phyloP scores from a whole-genome alignment of 2,113 vertebrate genomes.

The Catharus minimus region DNA sequence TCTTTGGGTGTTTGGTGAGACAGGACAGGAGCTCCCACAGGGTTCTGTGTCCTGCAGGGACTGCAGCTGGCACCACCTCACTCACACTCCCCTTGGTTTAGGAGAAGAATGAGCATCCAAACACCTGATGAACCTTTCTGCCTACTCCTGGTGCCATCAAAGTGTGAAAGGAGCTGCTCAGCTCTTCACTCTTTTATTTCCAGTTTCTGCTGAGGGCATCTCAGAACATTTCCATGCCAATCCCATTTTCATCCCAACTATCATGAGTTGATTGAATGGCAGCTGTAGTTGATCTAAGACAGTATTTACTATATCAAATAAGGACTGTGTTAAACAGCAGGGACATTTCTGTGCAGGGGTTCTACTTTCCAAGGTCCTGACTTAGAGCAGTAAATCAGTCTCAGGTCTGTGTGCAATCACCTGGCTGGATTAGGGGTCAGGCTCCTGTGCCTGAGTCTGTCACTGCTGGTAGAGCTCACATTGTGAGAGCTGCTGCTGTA shows the following conservation, averaged over 20 bases:
- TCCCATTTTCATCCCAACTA: neutral
- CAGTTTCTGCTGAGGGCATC: neutral
- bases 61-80: neutral
- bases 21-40: neutral
- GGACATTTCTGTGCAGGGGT: neutral
- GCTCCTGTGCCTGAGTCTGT: accelerated
- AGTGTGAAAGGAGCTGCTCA: neutral
- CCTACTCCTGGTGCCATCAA: neutral
- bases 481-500: neutral
- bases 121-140: neutral
- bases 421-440: neutral
- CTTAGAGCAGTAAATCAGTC: neutral
- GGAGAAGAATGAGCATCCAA: neutral
- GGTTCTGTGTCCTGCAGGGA: neutral
- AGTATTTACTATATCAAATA: neutral
- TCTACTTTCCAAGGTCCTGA: neutral
- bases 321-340: neutral
- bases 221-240: neutral
- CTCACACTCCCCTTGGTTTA: neutral
- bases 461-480: neutral
- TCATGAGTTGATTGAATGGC: neutral
- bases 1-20: neutral
- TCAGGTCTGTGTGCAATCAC: neutral
- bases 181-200: neutral
- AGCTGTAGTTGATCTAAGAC: neutral